Evolutionary conservation across 2,113 vertebrate species (phyloP), one percentile per base, ranked within the genome.

Genomic region (Lepus timidus): DNA sequence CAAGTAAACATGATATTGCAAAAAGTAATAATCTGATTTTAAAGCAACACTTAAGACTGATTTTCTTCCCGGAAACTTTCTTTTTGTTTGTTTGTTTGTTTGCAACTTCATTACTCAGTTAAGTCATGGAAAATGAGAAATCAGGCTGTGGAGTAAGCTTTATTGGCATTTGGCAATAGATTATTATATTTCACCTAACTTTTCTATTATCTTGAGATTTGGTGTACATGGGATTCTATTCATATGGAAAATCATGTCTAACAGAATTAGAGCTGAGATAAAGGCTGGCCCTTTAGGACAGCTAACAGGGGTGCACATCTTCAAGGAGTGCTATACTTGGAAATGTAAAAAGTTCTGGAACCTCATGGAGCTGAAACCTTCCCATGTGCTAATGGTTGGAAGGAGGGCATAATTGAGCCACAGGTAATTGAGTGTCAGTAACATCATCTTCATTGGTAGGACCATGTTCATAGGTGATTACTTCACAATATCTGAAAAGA

Each of bases 201-300:
- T 84, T 78, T 76, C 16, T 75, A 17, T 84, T 76, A 23, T 90
- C 25, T 49, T 95, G 74, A 80, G 61, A 61, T 39, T 58, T 93
- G 19, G 67, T 83, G 68, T 82, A 75, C 51, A 33, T 33, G 31
- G 31, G 71, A 88, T 68, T 94, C 74, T 70, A 25, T 81, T 93
- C 58, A 10, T 64, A 55, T 36, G 39, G 44, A 95, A 86, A 67
- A 27, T 75, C n/a, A 65, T 68, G 11, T 70, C 6, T 67, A 82
- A 90, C 12, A 74, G 31, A 80, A 68, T 25, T 76, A 33, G 64
- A 93, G 11, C 19, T 27, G 9, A 75, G 25, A 73, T 58, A 55
- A 86, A 85, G 44, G 12, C 1, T 33, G 65, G 80, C 27, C 4
- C 9, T 1, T 1, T 27, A 3, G 16, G 74, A 16, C 2, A 49